phyloP scores from a whole-genome alignment of 1,140 invertebrate genomes.

The Drosophila simulans region DNA sequence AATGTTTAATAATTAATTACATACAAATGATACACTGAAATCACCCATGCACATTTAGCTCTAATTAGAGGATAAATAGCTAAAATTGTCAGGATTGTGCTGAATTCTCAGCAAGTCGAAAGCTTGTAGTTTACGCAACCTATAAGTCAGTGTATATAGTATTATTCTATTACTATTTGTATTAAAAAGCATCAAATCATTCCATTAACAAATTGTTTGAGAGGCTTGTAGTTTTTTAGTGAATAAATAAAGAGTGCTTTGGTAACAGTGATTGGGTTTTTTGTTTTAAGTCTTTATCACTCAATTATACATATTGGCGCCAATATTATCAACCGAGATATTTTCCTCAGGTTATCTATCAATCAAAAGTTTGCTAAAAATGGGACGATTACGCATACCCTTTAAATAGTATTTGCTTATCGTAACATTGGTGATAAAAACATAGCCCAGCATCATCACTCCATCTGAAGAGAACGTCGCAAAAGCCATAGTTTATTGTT shows the following conservation, averaged over 20 bases:
- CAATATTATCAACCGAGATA: constrained; percentile 6
- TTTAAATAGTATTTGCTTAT: neutral
- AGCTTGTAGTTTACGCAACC: neutral
- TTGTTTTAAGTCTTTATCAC: neutral
- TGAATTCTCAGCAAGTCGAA: too few species aligned
- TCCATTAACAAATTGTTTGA: neutral
- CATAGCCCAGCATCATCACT: constrained; percentile 4
- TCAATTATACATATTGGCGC: constrained; percentile 3
- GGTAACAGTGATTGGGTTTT: too few species aligned
- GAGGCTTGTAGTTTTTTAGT: neutral
- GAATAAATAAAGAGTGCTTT: too few species aligned
- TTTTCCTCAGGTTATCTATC: constrained; percentile 8
- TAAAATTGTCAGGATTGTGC: too few species aligned
- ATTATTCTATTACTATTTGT: too few species aligned
- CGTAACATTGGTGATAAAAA: constrained; percentile 1
- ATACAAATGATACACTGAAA: too few species aligned
- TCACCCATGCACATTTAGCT: too few species aligned
- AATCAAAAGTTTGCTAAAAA: constrained; percentile 16
- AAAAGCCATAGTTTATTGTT: constrained; percentile 12
- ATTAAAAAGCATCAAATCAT: neutral
- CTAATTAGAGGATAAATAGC: neutral
- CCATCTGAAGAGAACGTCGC: neutral
- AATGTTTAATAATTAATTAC: too few species aligned
- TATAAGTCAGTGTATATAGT: too few species aligned
- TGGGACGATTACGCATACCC: constrained; percentile 11